Evolutionary conservation across 1,140 invertebrate species (phyloP), one percentile per base, ranked within the genome.

Genomic region (Hypothenemus hampei): DNA sequence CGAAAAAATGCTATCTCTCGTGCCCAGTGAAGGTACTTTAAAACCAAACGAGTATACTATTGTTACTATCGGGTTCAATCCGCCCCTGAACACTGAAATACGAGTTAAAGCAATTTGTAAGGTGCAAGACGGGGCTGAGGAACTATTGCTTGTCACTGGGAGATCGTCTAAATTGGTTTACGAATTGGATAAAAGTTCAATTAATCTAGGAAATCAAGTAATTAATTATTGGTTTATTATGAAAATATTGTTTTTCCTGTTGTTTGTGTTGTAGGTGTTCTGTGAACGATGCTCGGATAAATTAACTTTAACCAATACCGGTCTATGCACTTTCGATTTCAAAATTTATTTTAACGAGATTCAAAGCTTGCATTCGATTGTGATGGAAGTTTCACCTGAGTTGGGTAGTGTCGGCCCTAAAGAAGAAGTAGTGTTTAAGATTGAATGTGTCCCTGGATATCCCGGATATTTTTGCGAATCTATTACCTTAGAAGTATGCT

Each of bases 171-270:
- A 60, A 16, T 59, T 76, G 10, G 50, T 35, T 31, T 77, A 70
- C 45, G 43, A 57, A 2, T 37, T 77, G 1, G 58, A 72, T 37
- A 69, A 53, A 6, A 53, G 52, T 8, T 6, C 37, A 2, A 65
- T 77, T 6, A 69, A 76, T 54, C 73, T 72, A 54, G 74, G 72
- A 15, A 58, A 69, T 46, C 56, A 35, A 15, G 45, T 51, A 44
- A 39, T 3, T 21, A 8, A 35, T 39, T 7, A 41, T 16, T 7
- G 44, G 26, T 8, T 15, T 39, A 16, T 22, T 43, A 7, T 8
- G 40, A 43, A 20, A 11, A 22, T 7, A 20, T 20, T 15, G 21
- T 16, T 47, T 47, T 40, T 4, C 39, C 15, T 18, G 4, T 51
- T 51, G 19, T 40, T n/a, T 43, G 4, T 31, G 11, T 18, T 31